Percentiles rank a stretch among this genome's conserved stretches.
These are phyloP conservation scores for Agriopis leucophaearia DNA, from an alignment of 2,888 invertebrate species.

Conservation along the genomic window DNA sequence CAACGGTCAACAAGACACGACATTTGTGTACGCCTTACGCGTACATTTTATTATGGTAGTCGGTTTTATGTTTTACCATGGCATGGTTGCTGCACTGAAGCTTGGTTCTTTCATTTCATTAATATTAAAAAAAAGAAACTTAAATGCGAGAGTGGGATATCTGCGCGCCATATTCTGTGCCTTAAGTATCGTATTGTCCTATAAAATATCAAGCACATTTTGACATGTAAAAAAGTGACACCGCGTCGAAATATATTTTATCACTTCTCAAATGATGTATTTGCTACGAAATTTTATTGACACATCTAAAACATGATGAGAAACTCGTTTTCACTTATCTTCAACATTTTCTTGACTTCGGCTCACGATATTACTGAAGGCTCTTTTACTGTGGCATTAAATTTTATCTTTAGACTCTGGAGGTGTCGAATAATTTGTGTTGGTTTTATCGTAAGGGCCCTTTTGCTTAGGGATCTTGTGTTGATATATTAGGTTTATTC, in stretches of 20 bases:
- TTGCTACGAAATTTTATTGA: slow-evolving; percentile 29
- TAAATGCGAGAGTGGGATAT: no score
- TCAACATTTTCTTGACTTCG: slow-evolving; percentile 14
- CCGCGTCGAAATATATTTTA: slow-evolving; percentile 9
- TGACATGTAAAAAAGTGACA: background rate
- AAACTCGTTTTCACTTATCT: slow-evolving; percentile 30
- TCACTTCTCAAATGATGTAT: slow-evolving; percentile 20
- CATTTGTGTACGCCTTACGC: no score
- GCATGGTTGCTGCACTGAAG: no score
- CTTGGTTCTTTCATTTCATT: no score
- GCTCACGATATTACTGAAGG: slow-evolving; percentile 7
- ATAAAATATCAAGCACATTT: no score
- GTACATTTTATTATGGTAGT: no score
- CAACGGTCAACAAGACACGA: no score
- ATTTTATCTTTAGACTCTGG: slow-evolving; percentile 15
- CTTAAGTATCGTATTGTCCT: no score
- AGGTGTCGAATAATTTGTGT: slow-evolving; percentile 11
- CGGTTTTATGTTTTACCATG: no score
- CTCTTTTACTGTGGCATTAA: slow-evolving; percentile 10
- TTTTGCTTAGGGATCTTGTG: slow-evolving; percentile 2
- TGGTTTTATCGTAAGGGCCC: slow-evolving; percentile 6
- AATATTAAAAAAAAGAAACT: no score
- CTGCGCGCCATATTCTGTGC: no score
- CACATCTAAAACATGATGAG: slow-evolving; percentile 22
- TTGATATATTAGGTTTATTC: background rate